Percentiles rank a stretch among this genome's conserved stretches.
phyloP scores from a whole-genome alignment of 2,797 vertebrate genomes.

The Anableps anableps region DNA sequence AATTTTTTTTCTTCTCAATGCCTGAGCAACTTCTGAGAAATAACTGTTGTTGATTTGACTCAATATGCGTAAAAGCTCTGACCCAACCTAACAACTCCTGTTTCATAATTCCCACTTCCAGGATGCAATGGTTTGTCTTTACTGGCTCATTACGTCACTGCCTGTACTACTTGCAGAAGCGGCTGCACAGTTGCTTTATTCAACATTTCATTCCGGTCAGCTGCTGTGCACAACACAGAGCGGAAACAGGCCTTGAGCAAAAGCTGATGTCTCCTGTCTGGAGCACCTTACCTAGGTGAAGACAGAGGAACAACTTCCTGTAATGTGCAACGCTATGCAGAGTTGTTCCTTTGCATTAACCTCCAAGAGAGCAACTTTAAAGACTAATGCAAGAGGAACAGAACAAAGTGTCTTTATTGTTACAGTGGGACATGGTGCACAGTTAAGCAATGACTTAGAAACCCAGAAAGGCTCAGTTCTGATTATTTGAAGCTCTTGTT shows the following conservation, averaged over 20 bases:
- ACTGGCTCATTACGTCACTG: slow-evolving; percentile 35
- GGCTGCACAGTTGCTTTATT: slow-evolving; percentile 14
- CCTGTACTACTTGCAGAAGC: slow-evolving; percentile 10
- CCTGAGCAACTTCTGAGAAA: slow-evolving; percentile 58
- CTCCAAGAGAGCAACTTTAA: not conserved
- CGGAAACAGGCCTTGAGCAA: slow-evolving; percentile 17
- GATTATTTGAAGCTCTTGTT: slow-evolving; percentile 24
- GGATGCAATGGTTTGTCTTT: slow-evolving; percentile 43
- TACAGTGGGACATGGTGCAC: not conserved
- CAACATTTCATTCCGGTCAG: not conserved
- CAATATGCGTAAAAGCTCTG: slow-evolving; percentile 56
- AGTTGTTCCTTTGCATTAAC: not conserved
- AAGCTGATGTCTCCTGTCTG: not conserved
- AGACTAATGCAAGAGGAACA: slow-evolving; percentile 7
- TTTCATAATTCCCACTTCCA: slow-evolving; percentile 67
- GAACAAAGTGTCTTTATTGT: slow-evolving; percentile 4
- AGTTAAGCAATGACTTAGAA: slow-evolving; percentile 14
- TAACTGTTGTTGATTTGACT: slow-evolving; percentile 40
- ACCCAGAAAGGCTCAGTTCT: slow-evolving; percentile 7
- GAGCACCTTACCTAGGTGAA: slow-evolving; percentile 22
- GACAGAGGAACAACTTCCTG: not conserved
- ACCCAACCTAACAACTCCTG: slow-evolving; percentile 52
- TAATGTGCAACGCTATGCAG: not conserved
- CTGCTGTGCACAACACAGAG: slow-evolving; percentile 6
- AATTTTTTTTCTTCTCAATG: not conserved